phyloP scores from a whole-genome alignment of 2,797 vertebrate species.

The Chaunax sp. region DNA sequence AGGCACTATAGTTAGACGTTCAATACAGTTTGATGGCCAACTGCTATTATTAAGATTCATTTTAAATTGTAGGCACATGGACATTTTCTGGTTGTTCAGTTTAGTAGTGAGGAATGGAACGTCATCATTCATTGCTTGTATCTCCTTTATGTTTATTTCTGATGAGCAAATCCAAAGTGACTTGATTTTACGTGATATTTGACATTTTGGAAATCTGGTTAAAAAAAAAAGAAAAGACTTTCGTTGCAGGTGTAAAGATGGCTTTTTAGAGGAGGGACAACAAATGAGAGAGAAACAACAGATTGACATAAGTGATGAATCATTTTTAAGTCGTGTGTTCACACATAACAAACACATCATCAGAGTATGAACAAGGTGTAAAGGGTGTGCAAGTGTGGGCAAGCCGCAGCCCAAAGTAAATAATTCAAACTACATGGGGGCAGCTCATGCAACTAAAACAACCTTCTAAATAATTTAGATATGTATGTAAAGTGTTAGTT shows the following conservation, averaged over 20 bases:
- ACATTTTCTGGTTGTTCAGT: neutral
- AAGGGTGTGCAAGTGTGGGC: neutral
- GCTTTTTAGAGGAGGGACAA: neutral
- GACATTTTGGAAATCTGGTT: neutral
- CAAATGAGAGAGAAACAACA: neutral
- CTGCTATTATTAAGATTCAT: neutral
- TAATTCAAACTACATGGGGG: conserved; percentile 1
- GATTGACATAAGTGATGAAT: neutral
- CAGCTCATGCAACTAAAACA: conserved; percentile 2
- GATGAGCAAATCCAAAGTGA: neutral
- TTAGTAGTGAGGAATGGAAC: neutral
- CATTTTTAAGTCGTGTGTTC: neutral
- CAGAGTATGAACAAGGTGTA: neutral
- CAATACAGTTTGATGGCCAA: too few species aligned
- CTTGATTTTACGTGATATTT: neutral
- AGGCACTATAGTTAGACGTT: neutral
- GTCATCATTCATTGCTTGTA: neutral
- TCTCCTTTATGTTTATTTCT: neutral
- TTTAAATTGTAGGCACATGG: neutral
- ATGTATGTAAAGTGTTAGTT: conserved; percentile 1
- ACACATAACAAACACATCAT: conserved; percentile 5
- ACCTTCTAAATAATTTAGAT: neutral
- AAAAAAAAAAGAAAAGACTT: neutral
- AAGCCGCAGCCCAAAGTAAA: too few species aligned
- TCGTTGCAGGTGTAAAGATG: neutral